A percentile compares a stretch with the other conserved stretches of the same genome.
Conservation (phyloP, 92 coral and sea anemone genomes). For the Palythoa grandiflora region DNA sequence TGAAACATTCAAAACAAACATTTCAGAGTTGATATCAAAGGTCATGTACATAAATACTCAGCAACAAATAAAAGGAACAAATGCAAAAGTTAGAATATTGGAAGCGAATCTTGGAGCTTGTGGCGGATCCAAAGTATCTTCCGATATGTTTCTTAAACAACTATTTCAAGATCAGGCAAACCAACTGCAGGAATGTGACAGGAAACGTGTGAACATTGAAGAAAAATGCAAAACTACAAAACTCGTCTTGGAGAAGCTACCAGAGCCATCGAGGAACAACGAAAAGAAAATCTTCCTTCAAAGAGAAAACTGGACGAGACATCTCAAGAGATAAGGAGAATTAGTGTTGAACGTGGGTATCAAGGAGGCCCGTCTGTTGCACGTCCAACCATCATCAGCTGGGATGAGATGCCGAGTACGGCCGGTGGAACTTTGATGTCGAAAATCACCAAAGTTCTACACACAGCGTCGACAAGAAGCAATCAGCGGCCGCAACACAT, state of each 20-base stretch:
- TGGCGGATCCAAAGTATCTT: neutral
- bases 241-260: conserved; percentile 72
- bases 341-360: neutral
- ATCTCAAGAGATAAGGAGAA: conserved; percentile 44
- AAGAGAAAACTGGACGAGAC: conserved; percentile 49
- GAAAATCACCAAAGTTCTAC: conserved; percentile 70
- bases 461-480: conserved; percentile 72
- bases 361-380: neutral
- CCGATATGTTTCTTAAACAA: neutral
- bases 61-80: neutral
- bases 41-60: conserved; percentile 6
- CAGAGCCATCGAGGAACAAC: conserved; percentile 60
- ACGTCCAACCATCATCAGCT: conserved; percentile 22
- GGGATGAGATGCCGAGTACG: conserved; percentile 48
- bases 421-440: conserved; percentile 74
- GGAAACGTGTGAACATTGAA: conserved; percentile 59
- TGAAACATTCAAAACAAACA: conserved; percentile 40
- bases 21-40: conserved; percentile 57
- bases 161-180: neutral
- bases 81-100: neutral
- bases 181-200: conserved; percentile 36
- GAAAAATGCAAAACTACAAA: conserved; percentile 67
- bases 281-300: conserved; percentile 39
- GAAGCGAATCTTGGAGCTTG: conserved; percentile 30
- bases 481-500: conserved; percentile 59